Evolutionary conservation across 2,113 vertebrate genomes (phyloP).

Genomic region (Python bivittatus): DNA sequence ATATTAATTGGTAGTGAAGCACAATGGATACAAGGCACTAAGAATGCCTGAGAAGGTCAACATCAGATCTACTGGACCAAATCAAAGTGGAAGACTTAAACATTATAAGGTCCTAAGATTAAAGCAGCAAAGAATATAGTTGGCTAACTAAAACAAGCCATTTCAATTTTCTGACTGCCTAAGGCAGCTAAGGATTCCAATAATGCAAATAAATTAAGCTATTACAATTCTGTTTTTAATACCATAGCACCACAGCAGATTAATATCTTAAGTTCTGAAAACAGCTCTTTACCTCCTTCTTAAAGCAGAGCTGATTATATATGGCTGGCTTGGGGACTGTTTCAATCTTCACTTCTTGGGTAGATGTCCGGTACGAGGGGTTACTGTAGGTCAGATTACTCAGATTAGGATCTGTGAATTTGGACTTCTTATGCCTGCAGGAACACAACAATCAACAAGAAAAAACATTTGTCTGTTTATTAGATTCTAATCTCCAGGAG

Average conservation of each 20-base stretch:
- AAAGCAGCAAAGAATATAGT: constrained; percentile 14
- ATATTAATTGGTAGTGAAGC: constrained; percentile 4
- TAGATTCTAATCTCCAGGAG: background rate
- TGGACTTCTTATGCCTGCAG: constrained; percentile 91
- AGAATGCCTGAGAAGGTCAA: background rate
- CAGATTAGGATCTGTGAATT: constrained; percentile 90
- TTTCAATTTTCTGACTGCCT: background rate
- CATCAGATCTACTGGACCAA: background rate
- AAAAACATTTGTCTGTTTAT: background rate
- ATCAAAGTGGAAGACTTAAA: background rate
- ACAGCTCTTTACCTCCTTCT: constrained; percentile 88
- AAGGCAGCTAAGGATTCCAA: background rate
- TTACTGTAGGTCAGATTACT: constrained; percentile 98
- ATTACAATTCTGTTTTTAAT: background rate
- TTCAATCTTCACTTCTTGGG: constrained; percentile 98
- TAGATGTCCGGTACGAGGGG: constrained; percentile 95
- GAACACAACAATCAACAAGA: constrained; percentile 47
- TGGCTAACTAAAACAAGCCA: background rate
- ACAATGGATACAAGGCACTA: background rate
- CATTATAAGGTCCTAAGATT: background rate
- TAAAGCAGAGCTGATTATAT: constrained; percentile 95
- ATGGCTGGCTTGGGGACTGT: constrained; percentile 88
- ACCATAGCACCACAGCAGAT: background rate
- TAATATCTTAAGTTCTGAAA: background rate
- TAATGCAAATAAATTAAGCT: constrained; percentile 17